Conservation (phyloP, 1,140 invertebrate genomes). For the Bilobella aurantiaca region DNA sequence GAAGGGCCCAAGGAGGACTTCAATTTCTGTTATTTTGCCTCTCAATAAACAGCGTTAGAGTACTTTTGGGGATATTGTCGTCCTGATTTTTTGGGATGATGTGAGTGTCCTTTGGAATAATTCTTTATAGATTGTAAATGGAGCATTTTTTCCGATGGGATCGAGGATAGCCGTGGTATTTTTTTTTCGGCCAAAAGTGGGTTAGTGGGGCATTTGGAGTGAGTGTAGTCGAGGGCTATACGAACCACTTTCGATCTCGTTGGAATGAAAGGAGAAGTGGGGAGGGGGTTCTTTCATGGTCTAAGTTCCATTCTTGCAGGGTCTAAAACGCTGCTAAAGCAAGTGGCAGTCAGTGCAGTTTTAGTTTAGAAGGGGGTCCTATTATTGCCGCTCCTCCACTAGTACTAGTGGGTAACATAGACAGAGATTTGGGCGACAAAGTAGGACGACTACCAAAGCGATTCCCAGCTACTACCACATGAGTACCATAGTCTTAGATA, state of each 20-base stretch:
- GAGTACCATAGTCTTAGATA: no score
- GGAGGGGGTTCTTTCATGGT: neutral
- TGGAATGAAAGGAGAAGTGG: conserved; percentile 8
- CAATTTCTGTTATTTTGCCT: no score
- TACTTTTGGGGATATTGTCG: no score
- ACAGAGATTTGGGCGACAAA: neutral
- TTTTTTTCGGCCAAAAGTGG: conserved; percentile 30
- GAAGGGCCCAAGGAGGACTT: no score
- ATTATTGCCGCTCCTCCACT: neutral
- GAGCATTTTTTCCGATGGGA: neutral
- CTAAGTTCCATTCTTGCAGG: no score
- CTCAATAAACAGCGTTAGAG: no score
- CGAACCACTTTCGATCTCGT: conserved; percentile 30
- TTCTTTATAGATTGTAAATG: neutral
- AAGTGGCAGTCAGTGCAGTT: no score
- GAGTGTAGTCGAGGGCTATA: neutral
- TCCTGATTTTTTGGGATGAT: no score
- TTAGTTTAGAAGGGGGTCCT: neutral
- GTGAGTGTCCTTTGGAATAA: neutral
- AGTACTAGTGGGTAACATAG: neutral
- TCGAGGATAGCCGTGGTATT: conserved; percentile 2
- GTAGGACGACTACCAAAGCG: no score
- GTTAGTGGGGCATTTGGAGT: conserved; percentile 30
- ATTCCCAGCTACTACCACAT: no score
- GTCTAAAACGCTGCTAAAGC: no score